Base-by-base conservation (phyloP, 2,797 vertebrate genomes). In the Cirrhinus molitorella region DNA sequence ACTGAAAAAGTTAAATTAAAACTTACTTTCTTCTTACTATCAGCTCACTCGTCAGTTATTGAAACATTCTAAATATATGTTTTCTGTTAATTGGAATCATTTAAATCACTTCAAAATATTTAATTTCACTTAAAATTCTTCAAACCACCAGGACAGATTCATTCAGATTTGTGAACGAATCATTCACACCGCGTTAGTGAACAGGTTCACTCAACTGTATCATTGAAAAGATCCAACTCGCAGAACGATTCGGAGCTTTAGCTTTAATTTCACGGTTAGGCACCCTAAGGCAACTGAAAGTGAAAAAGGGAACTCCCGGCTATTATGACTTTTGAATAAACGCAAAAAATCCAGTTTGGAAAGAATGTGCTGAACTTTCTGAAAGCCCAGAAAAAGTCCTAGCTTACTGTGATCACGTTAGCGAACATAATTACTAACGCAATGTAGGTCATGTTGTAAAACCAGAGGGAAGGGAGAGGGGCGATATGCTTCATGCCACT, bases 381-480 rank as follows among this genome's bases (percentile, higher is more conserved):
- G n/a, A 45, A 45, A 76, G 55, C 43, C 23, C 47, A 13, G 47
- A 23, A 43, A 43, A 61, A n/a, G 45, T 3, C 31, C 28, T 45
- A 53, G 47, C 19, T 73, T 73, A 65, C 87, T 37, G 74, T 93
- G 88, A 89, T 88, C 88, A 88, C 59, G 11, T 80, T 86, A 71
- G 74, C 13, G 83, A 75, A 88, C 89, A 80, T 94, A 93, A 94
- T 94, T 92, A 88, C 80, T 86, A 85, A 51, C 47, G 88, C 87
- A 94, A 95, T 94, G 88, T 94, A 91, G 93, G 94, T 94, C 95
- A 95, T 90, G 90, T 89, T 91, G 90, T 92, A 87, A 85, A 67
- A 74, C 66, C 79, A 82, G 9, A 70, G 51, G 49, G 37, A 13
- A 53, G 49, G 23, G 65, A 45, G 63, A 23, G 31, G 40, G 13